phyloP scores from a whole-genome alignment of 2,797 vertebrate genomes.

The Helarctos malayanus region DNA sequence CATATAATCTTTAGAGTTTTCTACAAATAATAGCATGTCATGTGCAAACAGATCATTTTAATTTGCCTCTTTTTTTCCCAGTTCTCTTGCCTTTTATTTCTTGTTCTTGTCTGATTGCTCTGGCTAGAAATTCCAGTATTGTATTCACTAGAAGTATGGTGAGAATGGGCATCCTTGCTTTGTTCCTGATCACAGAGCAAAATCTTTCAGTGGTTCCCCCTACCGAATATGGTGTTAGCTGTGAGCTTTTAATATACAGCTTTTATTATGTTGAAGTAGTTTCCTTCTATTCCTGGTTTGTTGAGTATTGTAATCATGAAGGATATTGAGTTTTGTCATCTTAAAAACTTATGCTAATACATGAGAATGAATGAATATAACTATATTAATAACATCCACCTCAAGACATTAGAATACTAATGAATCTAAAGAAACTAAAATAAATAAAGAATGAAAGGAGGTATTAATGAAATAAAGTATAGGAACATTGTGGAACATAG shows the following conservation, averaged over 20 bases:
- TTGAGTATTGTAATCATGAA: constrained; percentile 6
- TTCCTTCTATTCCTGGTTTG: neutral
- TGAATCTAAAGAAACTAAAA: neutral
- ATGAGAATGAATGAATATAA: neutral
- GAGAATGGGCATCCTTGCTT: neutral
- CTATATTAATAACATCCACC: neutral
- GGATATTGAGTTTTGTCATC: neutral
- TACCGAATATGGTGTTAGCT: neutral
- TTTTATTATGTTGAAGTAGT: neutral
- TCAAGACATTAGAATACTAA: neutral
- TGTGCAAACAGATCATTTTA: neutral
- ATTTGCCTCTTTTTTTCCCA: neutral
- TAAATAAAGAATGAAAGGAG: neutral
- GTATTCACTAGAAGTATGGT: neutral
- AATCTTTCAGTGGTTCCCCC: neutral
- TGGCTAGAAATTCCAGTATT: neutral
- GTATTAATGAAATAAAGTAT: neutral
- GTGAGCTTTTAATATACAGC: neutral
- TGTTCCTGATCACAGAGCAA: neutral
- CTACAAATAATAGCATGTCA: neutral
- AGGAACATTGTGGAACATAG: neutral
- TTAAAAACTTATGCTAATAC: neutral
- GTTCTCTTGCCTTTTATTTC: neutral
- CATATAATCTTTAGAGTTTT: neutral
- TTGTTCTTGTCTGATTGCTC: neutral